These are phyloP conservation scores for Pipistrellus kuhlii DNA, from an alignment of 2,797 vertebrate species.

Conservation along the genomic window DNA sequence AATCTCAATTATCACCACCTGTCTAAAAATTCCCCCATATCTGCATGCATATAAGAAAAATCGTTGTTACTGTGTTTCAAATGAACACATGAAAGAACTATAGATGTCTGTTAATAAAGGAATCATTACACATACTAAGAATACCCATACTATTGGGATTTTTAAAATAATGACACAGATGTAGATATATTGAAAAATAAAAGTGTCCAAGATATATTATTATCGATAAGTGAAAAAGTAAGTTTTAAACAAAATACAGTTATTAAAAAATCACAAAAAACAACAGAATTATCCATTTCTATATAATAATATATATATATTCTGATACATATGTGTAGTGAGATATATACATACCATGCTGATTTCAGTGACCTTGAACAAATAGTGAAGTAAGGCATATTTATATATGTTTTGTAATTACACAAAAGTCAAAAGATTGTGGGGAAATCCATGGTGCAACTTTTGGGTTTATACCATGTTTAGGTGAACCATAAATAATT, in stretches of 20 bases:
- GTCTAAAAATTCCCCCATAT: not conserved
- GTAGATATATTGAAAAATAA: not conserved
- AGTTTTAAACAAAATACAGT: conserved; percentile 20
- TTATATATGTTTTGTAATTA: not conserved
- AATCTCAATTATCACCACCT: not conserved
- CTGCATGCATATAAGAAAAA: not conserved
- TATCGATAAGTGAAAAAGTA: conserved; percentile 28
- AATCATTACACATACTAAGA: conserved; percentile 7
- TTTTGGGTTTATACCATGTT: not conserved
- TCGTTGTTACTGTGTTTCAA: not conserved
- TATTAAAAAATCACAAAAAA: not conserved
- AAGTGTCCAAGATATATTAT: not conserved
- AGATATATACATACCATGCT: not conserved
- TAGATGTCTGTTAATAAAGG: not conserved
- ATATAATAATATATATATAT: not conserved
- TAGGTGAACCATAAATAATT: conserved; percentile 20
- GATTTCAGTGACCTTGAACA: not conserved
- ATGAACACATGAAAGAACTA: not conserved
- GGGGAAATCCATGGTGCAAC: not conserved
- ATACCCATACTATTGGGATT: not conserved
- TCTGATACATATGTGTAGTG: not conserved
- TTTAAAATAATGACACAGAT: not conserved
- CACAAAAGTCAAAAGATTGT: not conserved
- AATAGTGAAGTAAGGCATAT: not conserved
- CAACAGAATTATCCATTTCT: not conserved